These are phyloP conservation scores for Erpobdella octoculata DNA, from an alignment of 2,888 invertebrate species.

Conservation along the genomic window DNA sequence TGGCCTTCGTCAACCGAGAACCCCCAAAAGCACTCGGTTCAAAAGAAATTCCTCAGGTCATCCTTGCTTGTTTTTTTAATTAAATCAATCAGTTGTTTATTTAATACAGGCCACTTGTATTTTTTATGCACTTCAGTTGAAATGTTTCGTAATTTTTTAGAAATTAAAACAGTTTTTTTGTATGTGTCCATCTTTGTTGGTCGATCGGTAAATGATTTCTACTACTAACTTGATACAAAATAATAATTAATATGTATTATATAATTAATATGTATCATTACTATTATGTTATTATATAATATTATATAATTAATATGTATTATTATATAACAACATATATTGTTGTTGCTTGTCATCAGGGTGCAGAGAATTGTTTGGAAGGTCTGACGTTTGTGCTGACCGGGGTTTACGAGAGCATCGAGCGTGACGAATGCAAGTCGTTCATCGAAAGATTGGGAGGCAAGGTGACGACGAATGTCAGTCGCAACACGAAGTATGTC, in stretches of 20 bases:
- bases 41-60: conserved; percentile 57
- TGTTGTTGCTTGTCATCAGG: conserved; percentile 54
- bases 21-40: conserved; percentile 72
- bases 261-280: too few relatives aligned
- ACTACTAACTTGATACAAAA: too few relatives aligned
- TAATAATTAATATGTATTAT: too few relatives aligned
- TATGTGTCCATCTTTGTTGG: too few relatives aligned
- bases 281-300: too few relatives aligned
- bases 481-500: conserved; percentile 73
- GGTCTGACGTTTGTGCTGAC: conserved; percentile 60
- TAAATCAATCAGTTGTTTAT: not conserved
- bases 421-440: conserved; percentile 68
- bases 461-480: conserved; percentile 64
- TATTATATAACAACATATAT: too few relatives aligned
- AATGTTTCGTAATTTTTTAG: too few relatives aligned
- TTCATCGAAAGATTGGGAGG: conserved; percentile 75
- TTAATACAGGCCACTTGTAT: not conserved
- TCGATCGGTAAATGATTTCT: too few relatives aligned
- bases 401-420: conserved; percentile 70
- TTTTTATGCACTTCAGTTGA: not conserved
- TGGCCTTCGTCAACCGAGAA: conserved; percentile 63
- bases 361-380: conserved; percentile 51
- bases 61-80: not conserved
- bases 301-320: too few relatives aligned
- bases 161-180: too few relatives aligned